Conservation (phyloP, 2,888 invertebrate genomes). For the Gari tellinella region DNA sequence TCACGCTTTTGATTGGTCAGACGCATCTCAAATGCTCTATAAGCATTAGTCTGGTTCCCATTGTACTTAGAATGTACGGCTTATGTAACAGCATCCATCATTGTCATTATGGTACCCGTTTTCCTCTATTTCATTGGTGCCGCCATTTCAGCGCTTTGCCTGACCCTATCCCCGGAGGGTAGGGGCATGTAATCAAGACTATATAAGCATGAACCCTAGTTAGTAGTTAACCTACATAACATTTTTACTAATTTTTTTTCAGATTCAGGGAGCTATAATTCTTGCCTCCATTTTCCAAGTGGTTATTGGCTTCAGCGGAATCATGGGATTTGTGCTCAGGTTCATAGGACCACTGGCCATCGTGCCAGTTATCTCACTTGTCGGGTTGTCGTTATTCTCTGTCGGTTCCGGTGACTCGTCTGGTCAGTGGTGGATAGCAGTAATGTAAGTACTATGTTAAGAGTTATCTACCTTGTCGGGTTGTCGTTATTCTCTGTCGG, state of each 20-base stretch:
- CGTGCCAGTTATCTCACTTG: conserved; percentile 92
- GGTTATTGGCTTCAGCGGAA: conserved; percentile 89
- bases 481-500: conserved; percentile 92
- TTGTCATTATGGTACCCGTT: too few relatives aligned
- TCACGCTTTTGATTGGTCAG: too few relatives aligned
- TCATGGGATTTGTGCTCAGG: conserved; percentile 90
- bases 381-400: conserved; percentile 92
- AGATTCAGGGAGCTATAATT: conserved; percentile 92
- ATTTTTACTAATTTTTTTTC: conserved; percentile 4
- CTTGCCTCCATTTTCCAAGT: conserved; percentile 91
- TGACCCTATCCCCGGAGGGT: too few relatives aligned
- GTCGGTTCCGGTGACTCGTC: conserved; percentile 92
- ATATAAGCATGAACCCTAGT: too few relatives aligned
- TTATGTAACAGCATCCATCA: too few relatives aligned
- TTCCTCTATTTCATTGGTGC: too few relatives aligned
- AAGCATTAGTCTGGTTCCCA: too few relatives aligned
- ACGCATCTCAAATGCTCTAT: too few relatives aligned
- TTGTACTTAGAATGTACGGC: too few relatives aligned
- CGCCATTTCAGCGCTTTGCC: too few relatives aligned
- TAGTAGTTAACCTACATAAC: too few relatives aligned
- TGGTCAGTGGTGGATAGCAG: conserved; percentile 93
- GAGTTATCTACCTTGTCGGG: conserved; percentile 92
- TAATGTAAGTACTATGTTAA: conserved; percentile 90
- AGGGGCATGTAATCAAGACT: too few relatives aligned
- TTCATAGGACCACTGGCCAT: conserved; percentile 93